phyloP scores from a whole-genome alignment of 2,888 invertebrate species.

The Siphlonurus alternatus region DNA sequence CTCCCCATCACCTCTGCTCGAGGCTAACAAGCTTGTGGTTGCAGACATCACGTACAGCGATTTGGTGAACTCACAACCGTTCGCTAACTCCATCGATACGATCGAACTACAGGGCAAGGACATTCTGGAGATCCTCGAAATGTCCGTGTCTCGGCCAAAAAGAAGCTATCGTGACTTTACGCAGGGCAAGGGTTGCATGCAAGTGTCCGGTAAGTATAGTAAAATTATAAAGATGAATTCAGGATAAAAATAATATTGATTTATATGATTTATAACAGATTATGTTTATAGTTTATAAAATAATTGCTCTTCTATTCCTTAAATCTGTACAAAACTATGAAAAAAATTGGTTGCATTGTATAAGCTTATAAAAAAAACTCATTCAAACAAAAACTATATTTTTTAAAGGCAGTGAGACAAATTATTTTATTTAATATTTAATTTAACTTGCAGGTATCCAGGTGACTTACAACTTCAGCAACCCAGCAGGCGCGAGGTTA shows the following conservation, averaged over 20 bases:
- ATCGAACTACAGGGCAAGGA: constrained; percentile 49
- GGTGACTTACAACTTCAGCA: constrained; percentile 40
- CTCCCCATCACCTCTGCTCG: too few species aligned
- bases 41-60: constrained; percentile 53
- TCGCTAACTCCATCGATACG: constrained; percentile 54
- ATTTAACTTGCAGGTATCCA: constrained; percentile 47
- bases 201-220: constrained; percentile 36
- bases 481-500: constrained; percentile 40
- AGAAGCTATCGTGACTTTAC: background rate
- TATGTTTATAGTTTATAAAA: too few species aligned
- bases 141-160: constrained; percentile 15
- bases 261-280: too few species aligned
- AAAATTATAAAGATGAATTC: too few species aligned
- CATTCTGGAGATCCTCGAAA: constrained; percentile 39
- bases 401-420: too few species aligned
- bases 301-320: too few species aligned
- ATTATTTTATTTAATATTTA: too few species aligned
- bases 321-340: too few species aligned
- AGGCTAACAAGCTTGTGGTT: too few species aligned
- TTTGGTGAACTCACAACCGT: constrained; percentile 51
- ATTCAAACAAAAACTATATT: constrained; percentile 7
- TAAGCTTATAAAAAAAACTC: constrained; percentile 1
- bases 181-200: constrained; percentile 33
- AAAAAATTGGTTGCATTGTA: too few species aligned
- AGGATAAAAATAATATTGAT: too few species aligned